These are phyloP conservation scores for Pristis pectinata DNA, from an alignment of 2,797 vertebrate genomes.

Conservation along the genomic window DNA sequence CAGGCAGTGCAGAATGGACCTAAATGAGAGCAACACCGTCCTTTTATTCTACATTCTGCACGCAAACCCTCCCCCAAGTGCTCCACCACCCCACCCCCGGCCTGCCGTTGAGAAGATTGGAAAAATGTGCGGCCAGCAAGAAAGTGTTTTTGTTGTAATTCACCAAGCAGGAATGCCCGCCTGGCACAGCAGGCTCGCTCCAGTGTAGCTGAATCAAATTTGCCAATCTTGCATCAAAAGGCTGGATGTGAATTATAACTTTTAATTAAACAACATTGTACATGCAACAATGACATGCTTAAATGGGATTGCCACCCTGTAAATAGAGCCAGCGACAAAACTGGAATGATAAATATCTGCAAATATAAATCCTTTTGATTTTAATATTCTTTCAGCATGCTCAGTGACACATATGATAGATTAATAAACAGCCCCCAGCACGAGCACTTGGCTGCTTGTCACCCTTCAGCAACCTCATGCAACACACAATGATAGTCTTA, in stretches of 20 bases:
- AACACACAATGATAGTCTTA: background rate
- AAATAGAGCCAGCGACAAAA: background rate
- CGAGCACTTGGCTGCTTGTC: background rate
- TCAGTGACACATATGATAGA: slow-evolving; percentile 36
- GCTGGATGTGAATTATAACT: slow-evolving; percentile 32
- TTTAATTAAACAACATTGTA: slow-evolving; percentile 31
- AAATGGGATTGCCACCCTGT: slow-evolving; percentile 22
- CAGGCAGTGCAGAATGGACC: background rate
- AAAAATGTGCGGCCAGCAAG: slow-evolving; percentile 2
- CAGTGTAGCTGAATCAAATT: background rate
- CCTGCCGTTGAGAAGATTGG: background rate
- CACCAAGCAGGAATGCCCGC: background rate
- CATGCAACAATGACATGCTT: background rate
- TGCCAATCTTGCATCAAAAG: slow-evolving; percentile 18
- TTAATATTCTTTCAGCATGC: slow-evolving; percentile 30
- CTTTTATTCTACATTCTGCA: background rate
- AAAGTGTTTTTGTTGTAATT: background rate
- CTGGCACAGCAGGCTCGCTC: background rate
- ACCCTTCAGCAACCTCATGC: background rate
- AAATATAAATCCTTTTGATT: slow-evolving; percentile 36
- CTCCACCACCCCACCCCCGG: background rate
- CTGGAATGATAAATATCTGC: slow-evolving; percentile 30
- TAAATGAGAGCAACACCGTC: background rate
- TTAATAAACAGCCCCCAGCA: slow-evolving; percentile 36
- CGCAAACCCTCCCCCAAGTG: background rate